Conservation (phyloP, 2,888 invertebrate species). For the Euclidia mi region DNA sequence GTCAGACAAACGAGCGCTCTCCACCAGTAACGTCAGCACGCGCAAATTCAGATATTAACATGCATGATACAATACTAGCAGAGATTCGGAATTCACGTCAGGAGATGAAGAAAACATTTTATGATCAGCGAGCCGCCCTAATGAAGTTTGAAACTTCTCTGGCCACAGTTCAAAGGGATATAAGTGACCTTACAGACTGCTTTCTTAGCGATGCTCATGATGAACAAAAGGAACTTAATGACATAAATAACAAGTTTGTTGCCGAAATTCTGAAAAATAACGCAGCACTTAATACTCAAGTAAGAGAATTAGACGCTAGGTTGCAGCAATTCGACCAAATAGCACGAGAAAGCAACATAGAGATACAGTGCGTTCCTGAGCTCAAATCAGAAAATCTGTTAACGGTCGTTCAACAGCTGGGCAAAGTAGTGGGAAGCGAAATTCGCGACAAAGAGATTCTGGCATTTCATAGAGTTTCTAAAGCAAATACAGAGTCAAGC, state of each 20-base stretch:
- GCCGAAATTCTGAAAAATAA: neutral
- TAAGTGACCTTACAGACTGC: neutral
- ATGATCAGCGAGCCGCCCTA: neutral
- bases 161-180: neutral
- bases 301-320: neutral
- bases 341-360: neutral
- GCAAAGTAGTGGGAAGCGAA: neutral
- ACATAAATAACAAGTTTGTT: neutral
- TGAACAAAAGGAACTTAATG: neutral
- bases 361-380: neutral
- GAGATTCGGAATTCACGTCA: neutral
- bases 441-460: neutral
- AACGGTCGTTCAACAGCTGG: neutral
- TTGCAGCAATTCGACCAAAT: neutral
- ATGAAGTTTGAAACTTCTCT: neutral
- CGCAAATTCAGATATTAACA: neutral
- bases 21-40: neutral
- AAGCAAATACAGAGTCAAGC: neutral
- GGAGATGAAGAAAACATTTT: neutral
- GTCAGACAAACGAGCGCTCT: too few relatives aligned
- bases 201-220: slow-evolving; percentile 1
- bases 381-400: neutral
- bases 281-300: neutral
- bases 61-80: neutral
- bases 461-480: neutral